Base-by-base conservation (phyloP, 2,113 vertebrate species). In the Fulmarus glacialis region DNA sequence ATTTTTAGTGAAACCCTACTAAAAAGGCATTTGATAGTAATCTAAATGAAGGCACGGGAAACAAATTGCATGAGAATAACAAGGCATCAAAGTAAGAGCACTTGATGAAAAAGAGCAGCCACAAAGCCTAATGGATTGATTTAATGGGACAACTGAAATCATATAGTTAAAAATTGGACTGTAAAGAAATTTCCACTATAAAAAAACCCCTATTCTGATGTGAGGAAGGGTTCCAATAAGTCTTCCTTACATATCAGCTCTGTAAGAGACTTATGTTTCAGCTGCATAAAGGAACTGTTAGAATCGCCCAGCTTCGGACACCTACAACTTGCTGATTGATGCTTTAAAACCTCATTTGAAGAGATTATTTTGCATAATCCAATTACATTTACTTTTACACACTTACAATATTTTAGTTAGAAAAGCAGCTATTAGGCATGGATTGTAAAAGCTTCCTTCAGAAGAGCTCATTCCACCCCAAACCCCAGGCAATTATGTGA, bases 101-200 rank as follows among this genome's bases (percentile, higher is more conserved):
- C 19, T 4, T 2, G 63, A 6, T 4, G 67, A n/a, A 34, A 20
- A 60, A 22, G 47, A 71, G 66, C 64, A n/a, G 86, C 74, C 66
- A 17, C 0, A 11, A 34, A 71, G 16, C 21, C 59, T 62, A 12
- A 2, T 1, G 53, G 67, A n/a, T 53, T 29, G 4, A 47, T 23
- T 34, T 1, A 2, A 1, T 1, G n/a, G 27, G 9, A 40, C 11
- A 82, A 52, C 38, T 48, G 56, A 21, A 60, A 52, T 8, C 14
- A 18, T 0, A 1, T 23, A 63, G 38, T 21, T 38, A 36, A 9
- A 36, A 47, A 26, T 0, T 6, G 22, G 13, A 27, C 77, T 20
- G 40, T 1, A 2, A 9, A 73, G 62, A 6, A 16, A 11, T 43
- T 53, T 19, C 73, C 23, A 1, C 26, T 2, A 0, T 1, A 34